Evolutionary conservation across 2,797 vertebrate genomes (phyloP), one percentile per base, ranked within the genome.

Genomic region (Rhabdomys pumilio): DNA sequence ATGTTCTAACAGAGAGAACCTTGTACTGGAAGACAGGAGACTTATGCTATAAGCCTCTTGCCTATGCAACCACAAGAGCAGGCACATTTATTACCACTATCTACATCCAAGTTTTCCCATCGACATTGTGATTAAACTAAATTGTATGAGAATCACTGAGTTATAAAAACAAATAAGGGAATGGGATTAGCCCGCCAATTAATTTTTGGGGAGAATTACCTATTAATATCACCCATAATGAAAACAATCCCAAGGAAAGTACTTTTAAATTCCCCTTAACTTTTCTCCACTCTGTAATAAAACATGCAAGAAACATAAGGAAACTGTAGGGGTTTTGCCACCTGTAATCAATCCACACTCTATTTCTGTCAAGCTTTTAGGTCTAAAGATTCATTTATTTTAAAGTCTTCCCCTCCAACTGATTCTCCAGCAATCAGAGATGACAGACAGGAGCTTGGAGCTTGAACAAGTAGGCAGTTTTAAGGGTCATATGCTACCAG

Each of bases 131-230:
- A 95, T 83, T 91, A 73, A 95, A 91, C 79, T 67, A 41, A 55
- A 87, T 65, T 20, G 2, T 88, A 17, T 87, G 82, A 94, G 69
- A 85, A 83, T 31, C 76, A 87, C 34, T 69, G n/a, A 57, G 81
- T 82, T 92, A n/a, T 87, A 88, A 97, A 97, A 93, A 95, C 81
- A 97, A 87, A 86, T 7, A 12, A 92, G 19, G 22, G 20, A 77
- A 94, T 92, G 29, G 24, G 20, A 50, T 59, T 72, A 47, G 0
- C 67, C 63, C 69, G 31, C 55, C 38, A 72, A 34, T 76, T 90
- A 83, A 83, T 95, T 88, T 88, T 93, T 20, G 50, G 50, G 50
- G 50, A 9, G 50, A 12, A 85, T 85, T 41, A 50, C 50, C 41
- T 65, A 67, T 85, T 86, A 79, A 65, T 53, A 38, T 86, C 67